Base-by-base conservation (phyloP, 2,888 invertebrate genomes). In the Argynnis bischoffii region DNA sequence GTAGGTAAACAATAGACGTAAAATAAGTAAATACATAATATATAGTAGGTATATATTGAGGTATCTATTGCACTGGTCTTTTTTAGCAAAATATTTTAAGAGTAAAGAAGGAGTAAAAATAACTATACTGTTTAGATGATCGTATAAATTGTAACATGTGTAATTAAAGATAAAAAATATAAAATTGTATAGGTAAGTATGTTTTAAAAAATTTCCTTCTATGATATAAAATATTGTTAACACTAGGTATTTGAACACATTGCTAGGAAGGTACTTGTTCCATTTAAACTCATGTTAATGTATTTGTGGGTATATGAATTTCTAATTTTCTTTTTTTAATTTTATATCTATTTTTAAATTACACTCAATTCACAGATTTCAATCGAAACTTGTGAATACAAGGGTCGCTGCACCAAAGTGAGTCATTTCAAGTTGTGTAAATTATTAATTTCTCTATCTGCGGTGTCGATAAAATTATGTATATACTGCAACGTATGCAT, bases 401-500 rank as follows among this genome's bases (percentile, higher is more conserved):
- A 26, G 21, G 46, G 46, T 63, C 69, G 60, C 57, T 59, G 69
- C 69, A 67, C 56, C 60, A 67, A 50, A 18, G 41, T 21, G 13
- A 48, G 53, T 55, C 54, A 48, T 50, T 64, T 60, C 46, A 60
- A 16, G 56, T 66, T 66, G 63, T 69, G 66, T 64, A 53, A 57
- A 63, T 59, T 26, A 50, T 48, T 64, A 18, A 35, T 26, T 35
- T 64, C 48, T 57, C 35, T 65, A 60, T 60, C 63, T 46, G 59
- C 54, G 35, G 51, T 35, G 51, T 64, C 55, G 55, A 60, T 56
- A 31, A 63, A 51, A 63, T 70, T 74, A 77, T 63, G 73, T 72
- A 68, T 77, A 76, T 51, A 77, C 75, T 46, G 77, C 74, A 16
- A 91, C 86, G 63, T 85, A 84, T 70, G 91, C 86, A 73, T 91